These are phyloP conservation scores for Turritopsis rubra DNA, from an alignment of 30 jellyfish, hydroid and myxozoan genomes.

Conservation along the genomic window DNA sequence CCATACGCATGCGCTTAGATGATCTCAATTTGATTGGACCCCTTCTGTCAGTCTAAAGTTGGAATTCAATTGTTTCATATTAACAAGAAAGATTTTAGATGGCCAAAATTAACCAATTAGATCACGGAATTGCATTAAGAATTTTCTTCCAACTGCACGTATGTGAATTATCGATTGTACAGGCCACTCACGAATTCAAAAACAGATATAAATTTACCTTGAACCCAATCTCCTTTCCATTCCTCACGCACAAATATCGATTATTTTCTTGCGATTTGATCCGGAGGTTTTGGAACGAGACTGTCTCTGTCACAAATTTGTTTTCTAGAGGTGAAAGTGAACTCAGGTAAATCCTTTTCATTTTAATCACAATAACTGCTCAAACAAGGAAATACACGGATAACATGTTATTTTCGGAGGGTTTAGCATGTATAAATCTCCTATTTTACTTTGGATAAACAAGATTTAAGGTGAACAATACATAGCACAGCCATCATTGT, in stretches of 20 bases:
- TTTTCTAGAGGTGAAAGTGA: conserved; percentile 24
- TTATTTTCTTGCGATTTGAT: conserved; percentile 20
- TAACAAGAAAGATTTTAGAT: too few species aligned
- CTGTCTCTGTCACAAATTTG: conserved; percentile 32
- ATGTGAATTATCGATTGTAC: background rate
- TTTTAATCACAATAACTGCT: background rate
- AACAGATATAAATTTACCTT: conserved; percentile 2
- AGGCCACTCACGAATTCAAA: background rate
- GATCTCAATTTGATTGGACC: background rate
- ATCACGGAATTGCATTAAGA: background rate
- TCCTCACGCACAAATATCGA: conserved; percentile 25
- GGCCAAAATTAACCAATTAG: background rate
- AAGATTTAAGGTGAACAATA: background rate
- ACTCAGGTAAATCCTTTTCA: background rate
- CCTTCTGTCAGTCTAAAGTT: background rate
- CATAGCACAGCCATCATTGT: background rate
- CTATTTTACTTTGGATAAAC: background rate
- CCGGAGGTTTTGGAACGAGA: conserved; percentile 24
- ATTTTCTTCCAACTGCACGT: background rate
- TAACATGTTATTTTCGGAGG: background rate
- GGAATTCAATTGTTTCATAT: background rate
- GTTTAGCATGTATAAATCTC: background rate
- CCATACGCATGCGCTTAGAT: background rate
- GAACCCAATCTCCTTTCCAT: conserved; percentile 11
- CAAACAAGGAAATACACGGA: background rate